These are phyloP conservation scores for Rhopalosiphum nymphaeae DNA, from an alignment of 2,888 invertebrate species.

Conservation along the genomic window DNA sequence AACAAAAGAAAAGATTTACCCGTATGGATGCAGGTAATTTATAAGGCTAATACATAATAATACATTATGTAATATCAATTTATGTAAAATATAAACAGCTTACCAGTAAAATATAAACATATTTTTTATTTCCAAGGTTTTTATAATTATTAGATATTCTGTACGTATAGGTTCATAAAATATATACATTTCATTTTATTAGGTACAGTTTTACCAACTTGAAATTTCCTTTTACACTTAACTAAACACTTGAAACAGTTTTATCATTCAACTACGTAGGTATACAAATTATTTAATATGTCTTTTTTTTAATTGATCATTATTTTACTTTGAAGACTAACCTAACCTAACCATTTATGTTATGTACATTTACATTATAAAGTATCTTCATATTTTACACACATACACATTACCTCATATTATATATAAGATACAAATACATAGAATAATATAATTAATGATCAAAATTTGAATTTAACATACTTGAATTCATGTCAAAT, in stretches of 20 bases:
- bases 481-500: not conserved
- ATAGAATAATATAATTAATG: not conserved
- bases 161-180: not conserved
- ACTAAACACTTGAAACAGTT: not conserved
- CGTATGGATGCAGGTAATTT: not conserved
- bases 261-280: not conserved
- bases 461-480: not conserved
- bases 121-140: conserved; percentile 21
- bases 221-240: conserved; percentile 19
- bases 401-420: not conserved
- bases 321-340: not conserved
- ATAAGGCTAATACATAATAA: not conserved
- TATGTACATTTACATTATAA: not conserved
- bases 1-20: not conserved
- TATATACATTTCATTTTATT: not conserved
- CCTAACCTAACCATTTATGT: not conserved
- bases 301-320: not conserved
- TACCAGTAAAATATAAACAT: not conserved
- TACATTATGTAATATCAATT: not conserved
- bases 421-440: not conserved
- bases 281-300: not conserved
- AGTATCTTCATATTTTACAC: not conserved
- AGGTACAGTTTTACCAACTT: conserved; percentile 10
- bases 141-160: not conserved
- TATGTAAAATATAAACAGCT: not conserved